Percentiles rank a stretch among this genome's conserved stretches.
Evolutionary conservation across 2,888 invertebrate species (phyloP).

Genomic region (Dione juno): DNA sequence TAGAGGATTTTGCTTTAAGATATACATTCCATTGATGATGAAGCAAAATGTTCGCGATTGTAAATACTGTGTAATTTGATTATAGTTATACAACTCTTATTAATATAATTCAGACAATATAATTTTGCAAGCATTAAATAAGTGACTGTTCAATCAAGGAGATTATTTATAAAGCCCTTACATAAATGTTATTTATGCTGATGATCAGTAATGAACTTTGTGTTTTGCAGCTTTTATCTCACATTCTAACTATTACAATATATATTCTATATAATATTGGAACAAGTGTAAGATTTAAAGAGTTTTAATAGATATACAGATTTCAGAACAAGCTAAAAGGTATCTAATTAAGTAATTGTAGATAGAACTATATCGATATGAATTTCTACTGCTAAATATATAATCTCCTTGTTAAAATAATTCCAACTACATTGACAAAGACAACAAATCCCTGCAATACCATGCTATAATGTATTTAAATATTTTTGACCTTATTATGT

Average conservation of each 20-base stretch:
- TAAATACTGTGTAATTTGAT: constrained; percentile 68
- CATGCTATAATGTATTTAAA: constrained; percentile 46
- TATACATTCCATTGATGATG: constrained; percentile 55
- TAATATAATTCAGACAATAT: constrained; percentile 60
- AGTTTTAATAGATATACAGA: neutral
- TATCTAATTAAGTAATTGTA: constrained; percentile 5
- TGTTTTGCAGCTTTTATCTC: constrained; percentile 20
- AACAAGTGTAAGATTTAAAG: constrained; percentile 8
- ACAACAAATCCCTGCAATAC: constrained; percentile 58
- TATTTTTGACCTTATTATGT: neutral
- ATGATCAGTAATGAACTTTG: constrained; percentile 29
- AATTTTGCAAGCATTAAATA: constrained; percentile 65
- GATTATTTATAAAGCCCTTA: constrained; percentile 49
- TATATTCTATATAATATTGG: neutral
- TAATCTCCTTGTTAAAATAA: constrained; percentile 67
- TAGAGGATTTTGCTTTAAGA: constrained; percentile 61
- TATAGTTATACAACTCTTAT: constrained; percentile 74
- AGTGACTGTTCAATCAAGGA: constrained; percentile 54
- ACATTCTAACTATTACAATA: neutral
- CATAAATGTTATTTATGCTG: constrained; percentile 10
- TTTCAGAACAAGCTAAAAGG: neutral
- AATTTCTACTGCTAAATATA: constrained; percentile 46
- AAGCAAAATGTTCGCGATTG: constrained; percentile 57
- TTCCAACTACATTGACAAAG: constrained; percentile 72
- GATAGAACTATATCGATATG: constrained; percentile 17